Conservation (phyloP, 2,888 invertebrate species). For the Pseudococcus longispinus region DNA sequence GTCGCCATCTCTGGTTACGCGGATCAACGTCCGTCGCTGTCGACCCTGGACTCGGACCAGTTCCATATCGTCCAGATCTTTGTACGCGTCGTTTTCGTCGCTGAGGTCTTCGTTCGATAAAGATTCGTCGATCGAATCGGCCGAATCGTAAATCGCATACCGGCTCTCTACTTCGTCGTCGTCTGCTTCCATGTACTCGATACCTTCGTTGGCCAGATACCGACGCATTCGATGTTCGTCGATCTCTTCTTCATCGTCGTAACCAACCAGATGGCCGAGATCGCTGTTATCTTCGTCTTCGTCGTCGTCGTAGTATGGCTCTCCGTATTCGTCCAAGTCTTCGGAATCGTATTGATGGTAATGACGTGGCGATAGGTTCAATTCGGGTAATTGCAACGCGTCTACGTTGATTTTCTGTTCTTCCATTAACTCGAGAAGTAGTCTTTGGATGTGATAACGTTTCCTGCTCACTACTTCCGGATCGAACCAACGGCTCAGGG, state of each 20-base stretch:
- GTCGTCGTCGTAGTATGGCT: conserved; percentile 62
- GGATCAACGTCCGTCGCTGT: neutral
- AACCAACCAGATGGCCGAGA: conserved; percentile 58
- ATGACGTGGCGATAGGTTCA: conserved; percentile 55
- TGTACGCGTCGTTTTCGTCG: conserved; percentile 12
- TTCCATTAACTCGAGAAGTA: conserved; percentile 78
- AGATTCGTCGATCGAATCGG: neutral
- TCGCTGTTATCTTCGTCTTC: conserved; percentile 55
- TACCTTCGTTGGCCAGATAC: conserved; percentile 56
- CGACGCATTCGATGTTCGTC: conserved; percentile 52
- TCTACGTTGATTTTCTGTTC: conserved; percentile 73
- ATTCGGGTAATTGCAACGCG: conserved; percentile 67
- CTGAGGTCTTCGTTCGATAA: neutral
- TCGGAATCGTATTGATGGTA: conserved; percentile 67
- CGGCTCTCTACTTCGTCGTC: conserved; percentile 49
- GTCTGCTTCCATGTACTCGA: conserved; percentile 37
- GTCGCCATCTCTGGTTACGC: neutral
- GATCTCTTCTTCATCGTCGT: conserved; percentile 31
- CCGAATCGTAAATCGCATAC: neutral
- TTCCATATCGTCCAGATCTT: conserved; percentile 13
- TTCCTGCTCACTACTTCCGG: conserved; percentile 81
- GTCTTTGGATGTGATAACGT: conserved; percentile 82
- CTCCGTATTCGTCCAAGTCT: conserved; percentile 65
- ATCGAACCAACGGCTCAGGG: conserved; percentile 85
- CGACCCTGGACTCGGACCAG: neutral